phyloP scores from a whole-genome alignment of 2,113 vertebrate species.

The Rhinichthys klamathensis region DNA sequence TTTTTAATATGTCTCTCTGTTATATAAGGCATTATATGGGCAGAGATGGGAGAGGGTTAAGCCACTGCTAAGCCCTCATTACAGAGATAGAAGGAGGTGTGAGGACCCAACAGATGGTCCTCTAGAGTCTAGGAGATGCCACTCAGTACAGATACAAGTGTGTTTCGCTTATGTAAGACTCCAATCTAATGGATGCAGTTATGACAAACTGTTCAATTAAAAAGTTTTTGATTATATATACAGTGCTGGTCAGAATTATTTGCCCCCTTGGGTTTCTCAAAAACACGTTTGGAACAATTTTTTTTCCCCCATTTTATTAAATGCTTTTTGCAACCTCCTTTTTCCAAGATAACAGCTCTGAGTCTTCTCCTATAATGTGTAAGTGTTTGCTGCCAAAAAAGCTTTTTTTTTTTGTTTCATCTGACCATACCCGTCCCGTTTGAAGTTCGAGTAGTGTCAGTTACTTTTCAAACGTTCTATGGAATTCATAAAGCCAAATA shows the following conservation, averaged over 20 bases:
- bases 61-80: conserved; percentile 44
- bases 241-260: too few relatives aligned
- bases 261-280: too few relatives aligned
- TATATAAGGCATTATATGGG: conserved; percentile 49
- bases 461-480: too few relatives aligned
- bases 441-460: too few relatives aligned
- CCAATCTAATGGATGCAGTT: conserved; percentile 21
- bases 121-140: conserved; percentile 28
- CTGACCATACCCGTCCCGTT: too few relatives aligned
- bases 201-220: not conserved
- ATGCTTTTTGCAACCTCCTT: too few relatives aligned
- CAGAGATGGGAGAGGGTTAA: conserved; percentile 50
- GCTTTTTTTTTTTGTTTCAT: too few relatives aligned
- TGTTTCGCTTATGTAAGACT: conserved; percentile 14
- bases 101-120: conserved; percentile 48
- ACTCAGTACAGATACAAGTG: conserved; percentile 7
- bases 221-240: not conserved
- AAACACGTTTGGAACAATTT: too few relatives aligned
- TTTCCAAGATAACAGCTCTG: too few relatives aligned
- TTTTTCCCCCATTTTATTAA: too few relatives aligned
- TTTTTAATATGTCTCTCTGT: conserved; percentile 37
- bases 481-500: not conserved
- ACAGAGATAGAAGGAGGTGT: conserved; percentile 35
- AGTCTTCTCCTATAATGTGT: too few relatives aligned
- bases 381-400: too few relatives aligned